Evolutionary conservation across 2,888 invertebrate genomes (phyloP), one percentile per base, ranked within the genome.

Genomic region (Coenonympha glycerion): DNA sequence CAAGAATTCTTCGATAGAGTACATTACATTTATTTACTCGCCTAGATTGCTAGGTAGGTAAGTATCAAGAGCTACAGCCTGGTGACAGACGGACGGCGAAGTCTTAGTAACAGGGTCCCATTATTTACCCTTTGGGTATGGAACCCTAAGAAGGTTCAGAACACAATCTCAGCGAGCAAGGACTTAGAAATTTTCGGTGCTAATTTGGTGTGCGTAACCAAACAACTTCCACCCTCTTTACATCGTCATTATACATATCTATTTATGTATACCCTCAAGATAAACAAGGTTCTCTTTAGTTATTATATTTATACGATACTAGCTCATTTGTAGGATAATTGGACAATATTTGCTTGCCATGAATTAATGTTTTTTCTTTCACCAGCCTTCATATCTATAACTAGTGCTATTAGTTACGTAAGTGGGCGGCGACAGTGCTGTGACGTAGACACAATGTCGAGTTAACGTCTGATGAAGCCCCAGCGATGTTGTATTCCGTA

Each of bases 381-480:
- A 18, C 4, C n/a, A 15, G 28, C 41, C 15, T 31, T 15, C 9
- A 31, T 31, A 33, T 16, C 15, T 3, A 15, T 9, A 19, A 41
- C 19, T 24, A 15, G 39, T 24, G 39, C 15, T 24, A 41, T 41
- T 11, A 13, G 41, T 44, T 52, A 44, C 37, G 31, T 48, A 52
- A 52, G 42, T 47, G 47, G 42, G 42, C n/a, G 15, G 11, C 44
- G 40, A 30, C 26, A 13, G 34, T 24, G 11, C 49, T 47, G 52
- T 70, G 71, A 75, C 73, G 69, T 66, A 22, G 42, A n/a, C 33
- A 58, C 48, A 65, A 69, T 74, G 76, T 71, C 73, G 68, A 71
- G 73, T 80, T 81, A 74, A 81, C 66, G 78, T 76, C 73, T 77
- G 75, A 80, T 81, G 85, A 86, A 85, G 80, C 85, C 85, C 85